These are phyloP conservation scores for Caenorhabditis sp. DNA, from an alignment of 2,888 invertebrate species.

Conservation along the genomic window DNA sequence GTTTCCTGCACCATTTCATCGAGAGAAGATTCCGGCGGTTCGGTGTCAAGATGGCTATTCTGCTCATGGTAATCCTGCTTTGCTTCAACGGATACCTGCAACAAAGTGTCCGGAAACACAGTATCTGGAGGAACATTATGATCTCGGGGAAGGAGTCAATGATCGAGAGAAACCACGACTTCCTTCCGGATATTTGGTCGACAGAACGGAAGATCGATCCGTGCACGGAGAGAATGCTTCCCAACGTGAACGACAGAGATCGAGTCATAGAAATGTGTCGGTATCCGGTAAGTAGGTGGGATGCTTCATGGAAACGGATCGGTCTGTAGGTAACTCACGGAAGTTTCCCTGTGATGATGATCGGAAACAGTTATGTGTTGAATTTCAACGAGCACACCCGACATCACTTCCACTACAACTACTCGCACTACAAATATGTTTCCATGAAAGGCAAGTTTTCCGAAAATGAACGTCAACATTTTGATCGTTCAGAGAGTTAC, in stretches of 20 bases:
- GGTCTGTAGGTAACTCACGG: slow-evolving; percentile 40
- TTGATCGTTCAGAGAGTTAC: slow-evolving; percentile 18
- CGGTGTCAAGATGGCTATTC: slow-evolving; percentile 4
- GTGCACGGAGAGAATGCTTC: slow-evolving; percentile 15
- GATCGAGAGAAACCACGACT: slow-evolving; percentile 21
- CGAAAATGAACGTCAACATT: neutral
- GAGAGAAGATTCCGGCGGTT: slow-evolving; percentile 37
- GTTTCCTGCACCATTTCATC: slow-evolving; percentile 35
- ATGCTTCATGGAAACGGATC: neutral
- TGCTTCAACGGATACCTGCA: slow-evolving; percentile 36
- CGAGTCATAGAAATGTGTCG: slow-evolving; percentile 19
- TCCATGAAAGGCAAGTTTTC: slow-evolving; percentile 22
- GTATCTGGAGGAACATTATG: slow-evolving; percentile 22
- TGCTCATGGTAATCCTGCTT: slow-evolving; percentile 30
- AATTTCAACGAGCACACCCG: slow-evolving; percentile 34
- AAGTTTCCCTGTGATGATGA: slow-evolving; percentile 29
- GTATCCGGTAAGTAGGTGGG: slow-evolving; percentile 19
- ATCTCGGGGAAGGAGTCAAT: slow-evolving; percentile 8
- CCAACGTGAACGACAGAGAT: slow-evolving; percentile 1
- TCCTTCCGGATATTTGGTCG: slow-evolving; percentile 25
- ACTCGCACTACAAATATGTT: slow-evolving; percentile 33
- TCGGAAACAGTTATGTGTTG: slow-evolving; percentile 51
- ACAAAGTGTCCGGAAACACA: slow-evolving; percentile 27
- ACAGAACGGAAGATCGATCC: slow-evolving; percentile 15
- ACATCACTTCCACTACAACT: slow-evolving; percentile 35